A percentile compares a stretch with the other conserved stretches of the same genome.
Evolutionary conservation across 2,888 invertebrate genomes (phyloP).

Genomic region (Gastrophysa polygoni): DNA sequence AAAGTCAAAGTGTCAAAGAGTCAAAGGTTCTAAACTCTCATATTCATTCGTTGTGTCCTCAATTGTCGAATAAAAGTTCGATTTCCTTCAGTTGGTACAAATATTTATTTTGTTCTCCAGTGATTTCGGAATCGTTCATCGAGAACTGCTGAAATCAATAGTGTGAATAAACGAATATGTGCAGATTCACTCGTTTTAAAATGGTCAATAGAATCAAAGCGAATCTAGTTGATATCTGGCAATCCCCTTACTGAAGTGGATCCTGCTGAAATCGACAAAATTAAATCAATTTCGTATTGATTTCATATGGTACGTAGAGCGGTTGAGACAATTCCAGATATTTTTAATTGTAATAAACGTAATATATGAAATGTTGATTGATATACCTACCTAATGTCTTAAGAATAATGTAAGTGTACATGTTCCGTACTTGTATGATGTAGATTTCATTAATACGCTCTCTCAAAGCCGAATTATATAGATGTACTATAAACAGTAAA

Average conservation of each 20-base stretch:
- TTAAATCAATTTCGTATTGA: conserved; percentile 27
- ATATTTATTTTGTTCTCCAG: too few species aligned
- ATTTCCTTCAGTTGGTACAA: too few species aligned
- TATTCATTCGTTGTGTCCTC: too few species aligned
- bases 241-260: not conserved
- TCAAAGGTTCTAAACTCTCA: too few species aligned
- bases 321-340: conserved; percentile 23
- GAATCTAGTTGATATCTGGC: too few species aligned
- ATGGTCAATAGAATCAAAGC: too few species aligned
- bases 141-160: too few species aligned
- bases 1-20: too few species aligned
- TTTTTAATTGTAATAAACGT: conserved; percentile 45
- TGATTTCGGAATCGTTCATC: too few species aligned
- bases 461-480: conserved; percentile 56
- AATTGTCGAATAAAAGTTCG: too few species aligned
- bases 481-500: conserved; percentile 55
- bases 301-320: conserved; percentile 40
- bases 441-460: conserved; percentile 53
- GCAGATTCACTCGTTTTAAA: too few species aligned
- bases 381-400: conserved; percentile 41
- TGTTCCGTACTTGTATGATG: conserved; percentile 54
- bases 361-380: conserved; percentile 49
- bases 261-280: not conserved
- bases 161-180: too few species aligned
- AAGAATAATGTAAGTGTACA: conserved; percentile 51